Percentiles rank a stretch among this genome's conserved stretches.
phyloP scores from a whole-genome alignment of 2,113 vertebrate species.

The Nothoprocta pentlandii region DNA sequence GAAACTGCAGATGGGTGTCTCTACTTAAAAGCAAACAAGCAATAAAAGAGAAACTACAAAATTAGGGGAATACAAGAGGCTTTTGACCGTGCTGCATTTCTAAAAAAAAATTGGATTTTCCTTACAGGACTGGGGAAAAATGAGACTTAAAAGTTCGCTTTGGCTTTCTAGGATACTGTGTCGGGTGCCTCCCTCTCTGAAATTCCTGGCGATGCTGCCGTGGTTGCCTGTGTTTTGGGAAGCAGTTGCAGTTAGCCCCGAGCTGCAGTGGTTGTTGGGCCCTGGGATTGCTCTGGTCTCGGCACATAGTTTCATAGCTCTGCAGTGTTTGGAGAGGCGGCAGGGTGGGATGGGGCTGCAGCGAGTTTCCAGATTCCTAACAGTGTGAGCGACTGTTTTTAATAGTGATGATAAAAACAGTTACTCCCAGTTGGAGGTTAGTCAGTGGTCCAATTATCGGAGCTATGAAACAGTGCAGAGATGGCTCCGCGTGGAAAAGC shows the following conservation, averaged over 20 bases:
- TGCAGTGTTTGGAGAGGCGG: conserved; percentile 64
- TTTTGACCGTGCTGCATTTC: neutral
- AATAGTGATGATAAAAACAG: conserved; percentile 79
- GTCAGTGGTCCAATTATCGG: conserved; percentile 76
- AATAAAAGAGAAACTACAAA: neutral
- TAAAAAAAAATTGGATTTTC: neutral
- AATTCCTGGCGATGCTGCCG: neutral
- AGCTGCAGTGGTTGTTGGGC: conserved; percentile 31
- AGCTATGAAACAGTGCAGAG: conserved; percentile 73
- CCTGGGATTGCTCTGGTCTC: conserved; percentile 55
- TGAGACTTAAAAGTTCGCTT: neutral
- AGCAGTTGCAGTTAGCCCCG: conserved; percentile 14
- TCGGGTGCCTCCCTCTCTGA: neutral
- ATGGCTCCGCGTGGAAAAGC: conserved; percentile 67
- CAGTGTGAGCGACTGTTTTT: conserved; percentile 78
- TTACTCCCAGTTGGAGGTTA: conserved; percentile 76
- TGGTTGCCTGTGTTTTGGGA: neutral
- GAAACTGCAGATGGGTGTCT: neutral
- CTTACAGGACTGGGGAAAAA: neutral
- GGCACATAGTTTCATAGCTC: conserved; percentile 47
- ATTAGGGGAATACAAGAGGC: neutral
- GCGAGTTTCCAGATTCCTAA: conserved; percentile 78
- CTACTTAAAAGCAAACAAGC: neutral
- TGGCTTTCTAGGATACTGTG: neutral
- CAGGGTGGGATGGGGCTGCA: conserved; percentile 75